These are phyloP conservation scores for Drusus annulatus DNA, from an alignment of 1,140 invertebrate species.

Conservation along the genomic window DNA sequence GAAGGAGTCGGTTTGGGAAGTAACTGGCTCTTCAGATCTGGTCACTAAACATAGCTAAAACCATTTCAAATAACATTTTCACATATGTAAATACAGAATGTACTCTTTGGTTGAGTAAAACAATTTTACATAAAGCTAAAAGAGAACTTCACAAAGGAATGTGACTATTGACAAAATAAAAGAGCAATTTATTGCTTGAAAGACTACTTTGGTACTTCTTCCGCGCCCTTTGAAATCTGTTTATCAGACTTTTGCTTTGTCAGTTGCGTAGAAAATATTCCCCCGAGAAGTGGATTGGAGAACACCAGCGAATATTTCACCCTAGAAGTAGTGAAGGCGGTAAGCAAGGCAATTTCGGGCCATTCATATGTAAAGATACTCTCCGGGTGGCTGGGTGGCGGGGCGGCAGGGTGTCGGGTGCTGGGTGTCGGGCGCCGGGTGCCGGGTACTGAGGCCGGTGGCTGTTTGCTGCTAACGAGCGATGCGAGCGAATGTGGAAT, in stretches of 20 bases:
- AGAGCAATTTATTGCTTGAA: neutral
- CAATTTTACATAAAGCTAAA: neutral
- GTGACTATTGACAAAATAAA: neutral
- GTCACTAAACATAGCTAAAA: too few relatives aligned
- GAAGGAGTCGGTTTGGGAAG: too few relatives aligned
- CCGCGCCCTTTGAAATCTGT: neutral
- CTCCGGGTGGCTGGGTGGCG: too few relatives aligned
- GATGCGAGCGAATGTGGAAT: conserved; percentile 7
- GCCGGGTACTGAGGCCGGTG: neutral
- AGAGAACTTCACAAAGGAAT: neutral
- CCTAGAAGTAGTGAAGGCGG: neutral
- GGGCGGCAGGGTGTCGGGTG: neutral
- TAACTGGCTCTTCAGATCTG: too few relatives aligned
- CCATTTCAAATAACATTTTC: too few relatives aligned
- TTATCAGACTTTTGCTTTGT: conserved; percentile 1
- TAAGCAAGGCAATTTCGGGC: conserved; percentile 3
- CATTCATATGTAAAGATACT: conserved; percentile 31
- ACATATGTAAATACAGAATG: too few relatives aligned
- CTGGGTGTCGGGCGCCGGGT: neutral
- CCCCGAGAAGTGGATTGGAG: neutral
- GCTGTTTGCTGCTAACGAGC: conserved; percentile 11
- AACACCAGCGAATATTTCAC: conserved; percentile 2
- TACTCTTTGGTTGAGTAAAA: neutral
- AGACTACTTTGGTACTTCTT: neutral
- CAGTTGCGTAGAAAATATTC: conserved; percentile 4